A percentile compares a stretch with the other conserved stretches of the same genome.
These are phyloP conservation scores for Tetrax tetrax DNA, from an alignment of 2,113 vertebrate genomes.

Conservation along the genomic window DNA sequence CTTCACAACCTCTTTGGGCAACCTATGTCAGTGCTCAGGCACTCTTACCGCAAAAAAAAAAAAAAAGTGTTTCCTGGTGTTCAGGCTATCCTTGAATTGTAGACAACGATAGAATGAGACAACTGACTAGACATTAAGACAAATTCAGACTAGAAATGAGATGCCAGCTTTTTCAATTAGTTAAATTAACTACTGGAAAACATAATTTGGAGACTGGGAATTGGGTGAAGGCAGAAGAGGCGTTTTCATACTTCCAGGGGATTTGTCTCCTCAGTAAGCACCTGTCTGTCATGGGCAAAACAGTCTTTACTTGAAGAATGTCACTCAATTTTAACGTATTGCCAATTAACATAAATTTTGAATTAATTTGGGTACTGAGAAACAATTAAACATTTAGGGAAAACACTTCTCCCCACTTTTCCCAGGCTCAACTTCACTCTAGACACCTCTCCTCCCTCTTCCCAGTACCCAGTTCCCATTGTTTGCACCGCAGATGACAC, in stretches of 20 bases:
- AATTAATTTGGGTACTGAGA: background rate
- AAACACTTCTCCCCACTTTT: rapidly evolving
- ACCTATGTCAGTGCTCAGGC: background rate
- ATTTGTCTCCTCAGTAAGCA: background rate
- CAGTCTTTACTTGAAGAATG: background rate
- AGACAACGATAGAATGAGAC: background rate
- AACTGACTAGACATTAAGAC: background rate
- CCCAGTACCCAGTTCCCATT: background rate
- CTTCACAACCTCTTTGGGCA: background rate
- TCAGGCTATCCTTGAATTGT: background rate
- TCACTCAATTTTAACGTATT: background rate
- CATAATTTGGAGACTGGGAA: background rate
- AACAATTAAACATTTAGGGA: background rate
- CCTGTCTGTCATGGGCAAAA: background rate
- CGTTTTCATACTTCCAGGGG: background rate
- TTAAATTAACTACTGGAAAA: background rate
- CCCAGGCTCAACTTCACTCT: background rate
- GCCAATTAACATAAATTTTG: background rate
- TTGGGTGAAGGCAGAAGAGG: background rate
- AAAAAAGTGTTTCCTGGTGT: background rate
- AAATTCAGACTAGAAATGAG: background rate
- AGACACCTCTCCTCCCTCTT: background rate
- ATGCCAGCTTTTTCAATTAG: background rate
- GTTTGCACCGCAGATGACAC: background rate
- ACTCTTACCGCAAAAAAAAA: background rate